phyloP scores from a whole-genome alignment of 1,140 invertebrate genomes.

The Meloidogyne floridensis region DNA sequence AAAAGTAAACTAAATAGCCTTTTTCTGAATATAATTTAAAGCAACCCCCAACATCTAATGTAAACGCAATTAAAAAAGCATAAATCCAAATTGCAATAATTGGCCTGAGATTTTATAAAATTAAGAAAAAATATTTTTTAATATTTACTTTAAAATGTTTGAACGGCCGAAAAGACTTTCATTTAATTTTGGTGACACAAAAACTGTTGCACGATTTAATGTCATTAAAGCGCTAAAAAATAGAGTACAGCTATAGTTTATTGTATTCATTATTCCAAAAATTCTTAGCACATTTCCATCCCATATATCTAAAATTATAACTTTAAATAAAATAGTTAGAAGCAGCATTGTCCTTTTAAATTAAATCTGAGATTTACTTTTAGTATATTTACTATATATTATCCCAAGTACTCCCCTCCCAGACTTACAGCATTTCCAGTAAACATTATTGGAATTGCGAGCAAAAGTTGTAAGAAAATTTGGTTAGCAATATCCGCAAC shows the following conservation, averaged over 20 bases:
- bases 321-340: not conserved
- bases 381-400: no score
- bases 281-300: not conserved
- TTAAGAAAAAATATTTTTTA: not conserved
- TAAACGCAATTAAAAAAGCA: not conserved
- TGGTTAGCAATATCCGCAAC: not conserved
- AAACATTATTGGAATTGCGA: not conserved
- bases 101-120: not conserved
- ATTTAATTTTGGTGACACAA: not conserved
- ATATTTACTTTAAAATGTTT: not conserved
- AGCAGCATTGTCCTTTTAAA: no score
- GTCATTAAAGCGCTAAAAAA: constrained; percentile 2
- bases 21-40: not conserved
- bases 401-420: no score
- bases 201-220: not conserved
- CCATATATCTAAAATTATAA: not conserved
- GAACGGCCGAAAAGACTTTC: not conserved
- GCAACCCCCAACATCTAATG: not conserved
- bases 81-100: not conserved
- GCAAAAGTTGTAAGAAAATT: not conserved
- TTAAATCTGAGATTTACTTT: no score
- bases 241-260: not conserved
- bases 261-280: constrained; percentile 1
- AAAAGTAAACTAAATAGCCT: not conserved
- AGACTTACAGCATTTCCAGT: not conserved